Conservation (phyloP, 2,113 vertebrate genomes). For the Leptosomus discolor region DNA sequence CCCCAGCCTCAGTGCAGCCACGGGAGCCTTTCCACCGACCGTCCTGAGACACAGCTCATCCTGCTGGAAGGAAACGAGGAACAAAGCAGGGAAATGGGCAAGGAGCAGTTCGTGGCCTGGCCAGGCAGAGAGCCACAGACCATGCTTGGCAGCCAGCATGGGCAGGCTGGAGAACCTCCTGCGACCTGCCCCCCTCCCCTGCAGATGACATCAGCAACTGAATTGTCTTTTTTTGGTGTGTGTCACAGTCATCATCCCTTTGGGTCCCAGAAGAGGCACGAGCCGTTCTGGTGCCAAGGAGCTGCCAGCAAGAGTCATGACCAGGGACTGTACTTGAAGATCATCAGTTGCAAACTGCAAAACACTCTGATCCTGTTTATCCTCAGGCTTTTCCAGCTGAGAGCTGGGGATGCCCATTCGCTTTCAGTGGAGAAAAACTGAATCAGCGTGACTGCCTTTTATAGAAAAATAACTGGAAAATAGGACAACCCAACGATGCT, state of each 20-base stretch:
- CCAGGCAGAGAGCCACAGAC: fast-evolving
- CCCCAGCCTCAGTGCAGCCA: background rate
- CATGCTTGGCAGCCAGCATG: background rate
- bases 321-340: background rate
- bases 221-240: background rate
- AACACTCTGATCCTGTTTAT: background rate
- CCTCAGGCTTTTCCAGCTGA: background rate
- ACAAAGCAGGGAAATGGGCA: background rate
- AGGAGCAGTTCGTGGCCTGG: background rate
- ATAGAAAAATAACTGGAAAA: background rate
- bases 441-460: background rate
- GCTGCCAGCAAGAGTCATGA: background rate
- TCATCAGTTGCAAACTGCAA: background rate
- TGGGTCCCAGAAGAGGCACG: fast-evolving
- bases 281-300: background rate
- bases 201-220: background rate
- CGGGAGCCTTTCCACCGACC: background rate
- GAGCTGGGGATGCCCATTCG: background rate
- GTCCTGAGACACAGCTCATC: background rate
- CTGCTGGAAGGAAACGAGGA: background rate
- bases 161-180: background rate
- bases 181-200: background rate
- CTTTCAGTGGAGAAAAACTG: background rate
- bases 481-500: background rate
- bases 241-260: background rate